phyloP scores from a whole-genome alignment of 92 coral and sea anemone genomes.

The Nematostella vectensis region DNA sequence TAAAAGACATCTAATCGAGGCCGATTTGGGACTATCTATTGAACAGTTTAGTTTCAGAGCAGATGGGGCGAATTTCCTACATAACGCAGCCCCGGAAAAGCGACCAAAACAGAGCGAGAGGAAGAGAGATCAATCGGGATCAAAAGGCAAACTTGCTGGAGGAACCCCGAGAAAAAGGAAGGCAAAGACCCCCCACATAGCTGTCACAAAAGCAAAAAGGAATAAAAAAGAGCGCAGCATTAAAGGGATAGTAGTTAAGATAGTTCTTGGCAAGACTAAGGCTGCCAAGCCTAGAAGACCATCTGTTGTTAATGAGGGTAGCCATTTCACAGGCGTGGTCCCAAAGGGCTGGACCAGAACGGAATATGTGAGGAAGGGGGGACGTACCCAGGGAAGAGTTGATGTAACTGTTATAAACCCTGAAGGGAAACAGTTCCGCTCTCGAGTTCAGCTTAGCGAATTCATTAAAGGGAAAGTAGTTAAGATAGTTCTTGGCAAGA shows the following conservation, averaged over 20 bases:
- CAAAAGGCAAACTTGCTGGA: no score
- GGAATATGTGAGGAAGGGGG: constrained; percentile 38
- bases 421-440: constrained; percentile 55
- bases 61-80: background rate
- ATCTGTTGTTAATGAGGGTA: no score
- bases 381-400: constrained; percentile 43
- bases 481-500: constrained; percentile 3
- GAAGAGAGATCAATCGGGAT: background rate
- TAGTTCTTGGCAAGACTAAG: constrained; percentile 3
- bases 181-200: background rate
- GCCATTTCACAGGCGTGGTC: no score
- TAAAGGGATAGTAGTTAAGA: background rate
- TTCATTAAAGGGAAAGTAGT: constrained; percentile 12
- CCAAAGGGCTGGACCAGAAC: constrained; percentile 63
- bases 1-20: constrained; percentile 19
- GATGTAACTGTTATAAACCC: constrained; percentile 64
- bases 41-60: background rate
- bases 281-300: no score
- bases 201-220: background rate
- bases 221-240: background rate
- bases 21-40: background rate
- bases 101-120: background rate
- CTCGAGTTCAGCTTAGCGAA: constrained; percentile 37
- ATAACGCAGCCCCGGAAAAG: background rate
- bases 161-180: background rate